These are phyloP conservation scores for Temnothorax unifasciatus DNA, from an alignment of 2,888 invertebrate genomes.

Conservation along the genomic window DNA sequence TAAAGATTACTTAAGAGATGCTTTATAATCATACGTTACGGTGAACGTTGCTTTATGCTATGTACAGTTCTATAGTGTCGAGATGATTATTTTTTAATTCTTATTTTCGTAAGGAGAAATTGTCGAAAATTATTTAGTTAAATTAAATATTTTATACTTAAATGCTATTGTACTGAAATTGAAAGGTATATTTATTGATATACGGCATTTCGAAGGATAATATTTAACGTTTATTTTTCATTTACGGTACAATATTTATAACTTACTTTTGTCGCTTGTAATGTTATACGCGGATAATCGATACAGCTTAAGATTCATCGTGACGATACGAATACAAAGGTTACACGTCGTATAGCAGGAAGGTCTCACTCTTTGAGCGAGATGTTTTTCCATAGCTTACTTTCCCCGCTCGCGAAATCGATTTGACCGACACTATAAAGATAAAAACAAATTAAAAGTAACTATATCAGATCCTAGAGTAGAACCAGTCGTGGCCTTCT, in stretches of 20 bases:
- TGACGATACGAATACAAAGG: conserved; percentile 83
- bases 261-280: conserved; percentile 81
- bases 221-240: conserved; percentile 83
- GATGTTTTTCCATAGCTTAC: conserved; percentile 18
- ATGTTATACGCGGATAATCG: conserved; percentile 81
- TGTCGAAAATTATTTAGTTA: neutral
- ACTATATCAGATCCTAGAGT: neutral
- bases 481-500: neutral
- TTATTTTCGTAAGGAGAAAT: neutral
- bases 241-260: conserved; percentile 85
- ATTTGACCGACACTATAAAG: conserved; percentile 15
- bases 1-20: neutral
- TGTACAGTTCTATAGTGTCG: neutral
- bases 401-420: conserved; percentile 21
- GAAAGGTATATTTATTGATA: neutral
- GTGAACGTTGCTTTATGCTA: neutral
- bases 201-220: conserved; percentile 79
- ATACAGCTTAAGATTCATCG: conserved; percentile 80
- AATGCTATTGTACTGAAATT: conserved; percentile 4
- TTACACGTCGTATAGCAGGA: conserved; percentile 78
- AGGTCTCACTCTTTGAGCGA: conserved; percentile 32
- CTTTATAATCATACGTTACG: neutral
- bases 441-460: neutral
- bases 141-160: neutral
- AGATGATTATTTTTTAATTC: neutral